Base-by-base conservation (phyloP, 2,888 invertebrate species). In the Glaucopsyche alexis region DNA sequence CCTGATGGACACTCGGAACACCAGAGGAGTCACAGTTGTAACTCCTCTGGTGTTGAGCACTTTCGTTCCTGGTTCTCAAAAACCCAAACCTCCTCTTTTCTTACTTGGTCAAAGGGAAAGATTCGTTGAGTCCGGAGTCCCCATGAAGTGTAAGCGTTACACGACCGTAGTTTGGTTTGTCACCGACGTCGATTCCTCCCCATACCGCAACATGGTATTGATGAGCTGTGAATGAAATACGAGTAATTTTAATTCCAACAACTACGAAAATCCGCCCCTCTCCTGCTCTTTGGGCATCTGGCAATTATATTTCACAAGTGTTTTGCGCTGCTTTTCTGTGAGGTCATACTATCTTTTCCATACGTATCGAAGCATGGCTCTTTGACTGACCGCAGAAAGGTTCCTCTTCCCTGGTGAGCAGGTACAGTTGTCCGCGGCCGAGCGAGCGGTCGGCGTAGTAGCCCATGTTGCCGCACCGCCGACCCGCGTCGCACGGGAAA, bases 381-480 rank as follows among this genome's bases (percentile, higher is more conserved):
- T 29, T 29, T 60, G 6, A 74, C 76, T 38, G 90, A 96, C 96
- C 96, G 89, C 98, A 98, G 86, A 98, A 98, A 0, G 98, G 98
- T 85, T 98, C 97, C 82, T 97, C 97, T 77, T 97, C 97, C 76
- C 98, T 94, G 0, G 99, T 99, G 5, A 98, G 94, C 69, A 98
- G 91, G 83, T 97, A 99, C n/a, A 98, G 93, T 79, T 96, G 96
- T 0, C 98, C 98, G 45, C 97, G 93, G 0, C 97, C 98, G 6
- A 95, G 94, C 0, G 97, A 96, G 70, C 95, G 94, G 85, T 98
- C 97, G 0, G 98, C 97, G 86, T 98, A 98, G 89, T 98, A 98
- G 0, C 98, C 98, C 98, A 98, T 98, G 84, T 97, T 97, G 50
- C 97, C 97, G 85, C 98, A 98, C 0, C 94, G 92, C 1, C 94